Evolutionary conservation across 2,113 vertebrate genomes (phyloP).

Genomic region (Calidris pygmaea): DNA sequence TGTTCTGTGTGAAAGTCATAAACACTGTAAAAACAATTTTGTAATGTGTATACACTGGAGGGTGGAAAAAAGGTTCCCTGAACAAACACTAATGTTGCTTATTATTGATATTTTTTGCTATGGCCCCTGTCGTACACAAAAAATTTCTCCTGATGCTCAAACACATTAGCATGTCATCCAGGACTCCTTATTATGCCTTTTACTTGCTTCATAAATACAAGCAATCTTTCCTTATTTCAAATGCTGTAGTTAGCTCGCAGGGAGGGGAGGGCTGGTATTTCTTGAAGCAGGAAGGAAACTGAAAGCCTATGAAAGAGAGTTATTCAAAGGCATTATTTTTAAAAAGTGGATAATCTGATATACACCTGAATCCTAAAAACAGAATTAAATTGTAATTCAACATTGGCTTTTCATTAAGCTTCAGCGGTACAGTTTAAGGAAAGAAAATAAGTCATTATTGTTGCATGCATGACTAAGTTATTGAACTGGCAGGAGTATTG

Average conservation of each 20-base stretch:
- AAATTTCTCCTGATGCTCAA: background rate
- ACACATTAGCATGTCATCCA: background rate
- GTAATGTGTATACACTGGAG: background rate
- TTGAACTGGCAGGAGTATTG: background rate
- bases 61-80: background rate
- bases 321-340: background rate
- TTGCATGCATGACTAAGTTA: background rate
- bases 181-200: background rate
- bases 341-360: background rate
- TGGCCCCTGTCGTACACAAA: background rate
- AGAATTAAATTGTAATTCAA: background rate
- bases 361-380: background rate
- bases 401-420: background rate
- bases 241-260: background rate
- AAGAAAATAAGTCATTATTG: background rate
- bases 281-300: background rate
- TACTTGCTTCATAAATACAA: background rate
- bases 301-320: background rate
- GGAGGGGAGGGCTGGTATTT: background rate
- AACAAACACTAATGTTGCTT: background rate
- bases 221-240: background rate
- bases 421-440: background rate
- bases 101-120: background rate
- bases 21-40: background rate
- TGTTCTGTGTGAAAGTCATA: background rate